Evolutionary conservation across 2,888 invertebrate genomes (phyloP).

Genomic region (Fabriciana adippe): DNA sequence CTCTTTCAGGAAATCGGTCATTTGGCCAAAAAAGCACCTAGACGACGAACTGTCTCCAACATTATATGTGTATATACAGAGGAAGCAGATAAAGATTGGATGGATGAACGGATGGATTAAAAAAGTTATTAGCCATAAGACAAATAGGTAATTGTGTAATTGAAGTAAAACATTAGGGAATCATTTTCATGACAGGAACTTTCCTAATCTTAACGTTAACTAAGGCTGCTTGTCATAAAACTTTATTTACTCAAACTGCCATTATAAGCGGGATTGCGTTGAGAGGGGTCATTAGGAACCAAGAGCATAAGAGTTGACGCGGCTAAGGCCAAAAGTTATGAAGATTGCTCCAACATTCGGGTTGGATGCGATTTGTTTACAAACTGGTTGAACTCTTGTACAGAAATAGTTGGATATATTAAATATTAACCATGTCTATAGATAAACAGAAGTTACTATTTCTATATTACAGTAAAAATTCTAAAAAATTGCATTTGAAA

Average conservation of each 20-base stretch:
- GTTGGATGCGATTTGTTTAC: constrained; percentile 20
- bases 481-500: too few relatives aligned
- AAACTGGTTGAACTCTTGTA: constrained; percentile 17
- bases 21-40: too few relatives aligned
- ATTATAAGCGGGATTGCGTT: constrained; percentile 23
- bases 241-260: constrained; percentile 20
- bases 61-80: too few relatives aligned
- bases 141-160: neutral
- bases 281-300: constrained; percentile 19
- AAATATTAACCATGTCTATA: neutral
- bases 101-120: too few relatives aligned
- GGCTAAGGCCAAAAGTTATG: constrained; percentile 37
- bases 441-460: too few relatives aligned
- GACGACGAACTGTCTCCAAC: too few relatives aligned
- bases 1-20: too few relatives aligned
- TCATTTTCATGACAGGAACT: constrained; percentile 16
- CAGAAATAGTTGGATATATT: neutral
- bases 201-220: constrained; percentile 14
- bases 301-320: constrained; percentile 22
- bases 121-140: too few relatives aligned
- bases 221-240: constrained; percentile 17
- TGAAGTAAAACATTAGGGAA: constrained; percentile 2
- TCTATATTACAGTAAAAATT: too few relatives aligned
- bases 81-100: too few relatives aligned
- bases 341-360: constrained; percentile 33